A percentile compares a stretch with the other conserved stretches of the same genome.
Conservation (phyloP, 2,888 invertebrate genomes). For the Taphrorychus bicolor region DNA sequence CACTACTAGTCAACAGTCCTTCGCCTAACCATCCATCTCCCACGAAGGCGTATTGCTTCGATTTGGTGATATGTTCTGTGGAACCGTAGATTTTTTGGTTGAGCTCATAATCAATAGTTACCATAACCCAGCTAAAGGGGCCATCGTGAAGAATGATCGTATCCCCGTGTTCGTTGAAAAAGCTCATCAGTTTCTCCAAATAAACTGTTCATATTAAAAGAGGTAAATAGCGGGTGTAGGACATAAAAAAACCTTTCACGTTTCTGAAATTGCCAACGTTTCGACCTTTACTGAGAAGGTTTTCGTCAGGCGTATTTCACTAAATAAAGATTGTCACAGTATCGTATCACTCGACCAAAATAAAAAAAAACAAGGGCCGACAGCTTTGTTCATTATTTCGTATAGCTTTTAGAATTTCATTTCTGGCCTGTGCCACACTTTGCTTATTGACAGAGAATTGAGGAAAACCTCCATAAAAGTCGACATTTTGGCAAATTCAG, state of each 20-base stretch:
- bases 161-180: conserved; percentile 40
- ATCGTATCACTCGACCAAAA: too few relatives aligned
- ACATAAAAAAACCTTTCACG: too few relatives aligned
- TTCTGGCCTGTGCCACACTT: not conserved
- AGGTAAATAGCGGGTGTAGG: too few relatives aligned
- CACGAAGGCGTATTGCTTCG: conserved; percentile 52
- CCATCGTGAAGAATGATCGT: conserved; percentile 34
- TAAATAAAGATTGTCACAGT: too few relatives aligned
- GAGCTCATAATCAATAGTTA: conserved; percentile 44
- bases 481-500: too few relatives aligned
- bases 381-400: too few relatives aligned
- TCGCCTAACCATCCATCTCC: conserved; percentile 55
- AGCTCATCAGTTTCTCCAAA: not conserved
- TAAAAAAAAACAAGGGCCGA: too few relatives aligned
- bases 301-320: too few relatives aligned
- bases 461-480: too few relatives aligned
- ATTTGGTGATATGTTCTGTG: conserved; percentile 51
- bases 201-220: not conserved
- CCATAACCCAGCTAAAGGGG: conserved; percentile 23
- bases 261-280: too few relatives aligned
- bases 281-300: too few relatives aligned
- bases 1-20: conserved; percentile 55
- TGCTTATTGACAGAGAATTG: too few relatives aligned
- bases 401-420: not conserved
- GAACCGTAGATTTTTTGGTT: conserved; percentile 51